phyloP scores from a whole-genome alignment of 2,888 invertebrate species.

The Mythimna impura region DNA sequence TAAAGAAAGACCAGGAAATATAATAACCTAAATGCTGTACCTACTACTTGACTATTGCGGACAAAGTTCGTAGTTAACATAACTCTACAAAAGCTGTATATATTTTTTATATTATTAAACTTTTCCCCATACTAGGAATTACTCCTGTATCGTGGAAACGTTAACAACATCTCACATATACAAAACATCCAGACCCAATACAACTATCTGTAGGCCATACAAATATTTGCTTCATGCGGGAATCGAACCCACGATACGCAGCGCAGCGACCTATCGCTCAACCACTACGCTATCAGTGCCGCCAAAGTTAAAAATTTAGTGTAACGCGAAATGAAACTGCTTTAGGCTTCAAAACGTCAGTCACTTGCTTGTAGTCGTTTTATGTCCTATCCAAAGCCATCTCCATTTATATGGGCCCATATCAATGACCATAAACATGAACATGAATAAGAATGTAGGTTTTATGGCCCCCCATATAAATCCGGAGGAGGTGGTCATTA shows the following conservation, averaged over 20 bases:
- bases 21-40: background rate
- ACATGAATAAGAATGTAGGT: conserved; percentile 82
- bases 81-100: background rate
- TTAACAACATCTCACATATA: too few species aligned
- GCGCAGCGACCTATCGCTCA: too few species aligned
- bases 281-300: too few species aligned
- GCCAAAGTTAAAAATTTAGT: background rate
- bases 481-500: conserved; percentile 76
- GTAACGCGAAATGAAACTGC: too few species aligned
- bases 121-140: too few species aligned
- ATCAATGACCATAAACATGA: conserved; percentile 84
- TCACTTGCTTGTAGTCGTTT: conserved; percentile 65
- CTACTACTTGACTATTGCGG: too few species aligned
- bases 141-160: too few species aligned
- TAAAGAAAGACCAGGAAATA: background rate
- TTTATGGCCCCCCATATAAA: conserved; percentile 80
- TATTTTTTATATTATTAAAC: too few species aligned
- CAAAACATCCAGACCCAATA: too few species aligned
- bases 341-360: conserved; percentile 16
- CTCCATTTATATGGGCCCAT: conserved; percentile 75
- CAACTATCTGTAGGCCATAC: too few species aligned
- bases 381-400: conserved; percentile 68
- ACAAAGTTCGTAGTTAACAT: background rate
- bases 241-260: too few species aligned
- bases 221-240: too few species aligned